Evolutionary conservation across 2,888 invertebrate genomes (phyloP).

Genomic region (Drosophila maculinotata): DNA sequence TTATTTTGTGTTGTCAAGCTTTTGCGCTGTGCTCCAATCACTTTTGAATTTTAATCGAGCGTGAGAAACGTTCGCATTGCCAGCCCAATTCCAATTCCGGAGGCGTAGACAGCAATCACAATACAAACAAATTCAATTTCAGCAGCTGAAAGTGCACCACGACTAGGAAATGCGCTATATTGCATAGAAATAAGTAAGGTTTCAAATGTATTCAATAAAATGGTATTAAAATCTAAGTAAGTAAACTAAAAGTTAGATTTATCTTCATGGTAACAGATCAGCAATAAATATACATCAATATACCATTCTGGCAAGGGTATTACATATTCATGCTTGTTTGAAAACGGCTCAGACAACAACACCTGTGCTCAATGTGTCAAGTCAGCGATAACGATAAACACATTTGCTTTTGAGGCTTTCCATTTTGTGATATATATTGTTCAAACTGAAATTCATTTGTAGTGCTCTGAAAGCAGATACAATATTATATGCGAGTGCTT

Average conservation of each 20-base stretch:
- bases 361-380: too few relatives aligned
- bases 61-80: conserved; percentile 52
- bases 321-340: too few relatives aligned
- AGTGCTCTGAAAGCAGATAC: not conserved
- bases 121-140: conserved; percentile 21
- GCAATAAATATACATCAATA: not conserved
- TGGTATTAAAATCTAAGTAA: too few relatives aligned
- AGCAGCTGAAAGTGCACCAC: not conserved
- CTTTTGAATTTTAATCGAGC: conserved; percentile 67
- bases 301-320: too few relatives aligned
- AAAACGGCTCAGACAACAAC: too few relatives aligned
- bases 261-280: too few relatives aligned
- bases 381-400: too few relatives aligned
- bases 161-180: conserved; percentile 10
- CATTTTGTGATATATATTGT: not conserved
- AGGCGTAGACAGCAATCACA: conserved; percentile 1
- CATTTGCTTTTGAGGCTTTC: too few relatives aligned
- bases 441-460: not conserved
- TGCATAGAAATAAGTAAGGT: too few relatives aligned
- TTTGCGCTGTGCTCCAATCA: conserved; percentile 48
- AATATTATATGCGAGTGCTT: not conserved
- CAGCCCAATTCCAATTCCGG: conserved; percentile 23
- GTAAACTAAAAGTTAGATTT: too few relatives aligned
- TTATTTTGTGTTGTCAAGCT: conserved; percentile 32
- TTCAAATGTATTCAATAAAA: too few relatives aligned